These are phyloP conservation scores for Macrostomum lignano DNA, from an alignment of 1,140 invertebrate genomes.

Conservation along the genomic window DNA sequence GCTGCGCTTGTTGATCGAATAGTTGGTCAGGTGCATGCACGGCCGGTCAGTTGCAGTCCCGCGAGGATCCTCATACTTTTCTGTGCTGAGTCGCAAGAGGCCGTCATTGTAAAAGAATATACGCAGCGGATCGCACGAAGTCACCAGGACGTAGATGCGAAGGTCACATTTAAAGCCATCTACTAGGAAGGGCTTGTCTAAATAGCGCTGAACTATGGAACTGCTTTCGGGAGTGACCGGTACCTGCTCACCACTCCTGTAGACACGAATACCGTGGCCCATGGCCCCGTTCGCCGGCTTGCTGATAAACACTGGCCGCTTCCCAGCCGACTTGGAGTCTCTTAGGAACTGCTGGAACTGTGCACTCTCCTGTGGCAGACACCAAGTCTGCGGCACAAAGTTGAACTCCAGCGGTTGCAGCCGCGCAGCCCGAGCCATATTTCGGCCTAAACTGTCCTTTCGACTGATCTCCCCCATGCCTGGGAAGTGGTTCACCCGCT, in stretches of 20 bases:
- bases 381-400: conserved; percentile 26
- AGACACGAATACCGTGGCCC: conserved; percentile 24
- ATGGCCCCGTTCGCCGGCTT: conserved; percentile 28
- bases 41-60: too few relatives aligned
- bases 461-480: too few relatives aligned
- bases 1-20: conserved; percentile 60
- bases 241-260: too few relatives aligned
- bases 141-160: conserved; percentile 24
- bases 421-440: too few relatives aligned
- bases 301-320: conserved; percentile 20
- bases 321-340: conserved; percentile 19
- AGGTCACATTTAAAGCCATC: conserved; percentile 28
- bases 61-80: too few relatives aligned
- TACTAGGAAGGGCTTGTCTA: conserved; percentile 23
- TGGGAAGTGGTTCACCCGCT: too few relatives aligned
- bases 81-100: conserved; percentile 23
- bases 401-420: conserved; percentile 24
- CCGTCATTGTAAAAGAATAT: conserved; percentile 27
- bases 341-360: conserved; percentile 17
- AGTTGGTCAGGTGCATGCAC: conserved; percentile 93
- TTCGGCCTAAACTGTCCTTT: too few relatives aligned
- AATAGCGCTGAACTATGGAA: conserved; percentile 24
- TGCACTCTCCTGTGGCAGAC: conserved; percentile 20
- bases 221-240: conserved; percentile 5
- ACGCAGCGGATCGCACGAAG: conserved; percentile 26